Base-by-base conservation (phyloP, 2,888 invertebrate genomes). In the Cryptus armator region DNA sequence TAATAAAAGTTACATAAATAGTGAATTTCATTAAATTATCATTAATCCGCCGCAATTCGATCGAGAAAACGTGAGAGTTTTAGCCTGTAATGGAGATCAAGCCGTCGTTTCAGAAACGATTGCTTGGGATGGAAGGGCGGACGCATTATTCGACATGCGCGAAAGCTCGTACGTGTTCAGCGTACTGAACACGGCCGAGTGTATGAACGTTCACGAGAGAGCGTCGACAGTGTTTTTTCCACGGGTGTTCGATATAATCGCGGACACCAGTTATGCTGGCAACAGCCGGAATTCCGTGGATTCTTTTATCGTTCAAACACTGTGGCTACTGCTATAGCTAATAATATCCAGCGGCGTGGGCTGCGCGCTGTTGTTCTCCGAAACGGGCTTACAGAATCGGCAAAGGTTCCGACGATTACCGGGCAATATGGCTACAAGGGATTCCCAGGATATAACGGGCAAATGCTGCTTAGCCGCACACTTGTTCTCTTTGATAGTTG, bases 131-230 rank as follows among this genome's bases (percentile, higher is more conserved):
- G 48, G 70, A 19, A 51, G 64, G 44, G 9, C 10, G 77, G 14
- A 48, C 44, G 66, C 59, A 51, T 75, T 59, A 76, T 76, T 85
- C 79, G 44, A 82, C 67, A 79, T 71, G 72, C 59, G 62, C 70
- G 62, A 79, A 80, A 80, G 79, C 82, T 80, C 37, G 82, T 72
- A 85, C 85, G 82, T 85, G 85, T 79, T 85, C 59, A 16, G 82
- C n/a, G 76, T 76, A 44, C 71, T 51, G 67, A 85, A 66, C 70
- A 79, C 51, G 75, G 59, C 43, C 81, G 48, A 79, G 81, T 64
- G 44, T 66, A 74, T 59, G 59, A 81, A 68, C 68, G 53, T 56
- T 19, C 56, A 10, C n/a, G 44, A 29, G 44, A 44, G 53, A 59
- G 10, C 29, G 66, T 29, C 56, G 43, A 66, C 67, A 59, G 29